Base-by-base conservation (phyloP, 2,888 invertebrate genomes). In the Pachycephus smyrnensis region DNA sequence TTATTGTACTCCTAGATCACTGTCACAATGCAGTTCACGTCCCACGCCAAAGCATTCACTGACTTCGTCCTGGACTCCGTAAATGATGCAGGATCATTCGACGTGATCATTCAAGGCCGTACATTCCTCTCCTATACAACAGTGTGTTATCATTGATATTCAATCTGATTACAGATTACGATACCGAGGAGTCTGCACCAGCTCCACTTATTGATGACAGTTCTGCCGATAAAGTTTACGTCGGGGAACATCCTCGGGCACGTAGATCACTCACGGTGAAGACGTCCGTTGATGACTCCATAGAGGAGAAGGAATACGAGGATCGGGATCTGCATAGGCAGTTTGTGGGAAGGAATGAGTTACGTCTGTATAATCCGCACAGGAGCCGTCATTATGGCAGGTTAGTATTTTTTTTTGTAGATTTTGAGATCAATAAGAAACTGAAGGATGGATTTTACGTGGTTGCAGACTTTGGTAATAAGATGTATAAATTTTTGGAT, bases 231-330 rank as follows among this genome's bases (percentile, higher is more conserved):
- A 82, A 84, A 77, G 81, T 85, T 71, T 85, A 88, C 80, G 85
- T 85, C 30, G 87, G 85, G n/a, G 83, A 85, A 68, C 86, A 82
- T 31, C 82, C 77, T 40, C 84, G 88, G 35, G 80, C 85, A 37
- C 86, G 88, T 32, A 86, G 90, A 79, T 88, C 88, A n/a, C 80
- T 88, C 77, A 82, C 80, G n/a, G 81, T 83, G 75, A 85, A 86
- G 76, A 83, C 82, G 74, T 84, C 81, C 32, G 69, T 83, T 75
- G 85, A 86, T 73, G 69, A 78, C 73, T 82, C 81, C 37, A 73
- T 73, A 75, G 82, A 82, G 73, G 77, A 82, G 35, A 74, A 74
- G 33, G 76, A 81, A 76, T 82, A 84, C 76, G 79, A 83, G 69
- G 55, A 55, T 55, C 55, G 9, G 55, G 55, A 55, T 55, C 23